Percentiles rank a stretch among this genome's conserved stretches.
These are phyloP conservation scores for Pyrocephalus nanus DNA, from an alignment of 2,797 vertebrate genomes.

Conservation along the genomic window DNA sequence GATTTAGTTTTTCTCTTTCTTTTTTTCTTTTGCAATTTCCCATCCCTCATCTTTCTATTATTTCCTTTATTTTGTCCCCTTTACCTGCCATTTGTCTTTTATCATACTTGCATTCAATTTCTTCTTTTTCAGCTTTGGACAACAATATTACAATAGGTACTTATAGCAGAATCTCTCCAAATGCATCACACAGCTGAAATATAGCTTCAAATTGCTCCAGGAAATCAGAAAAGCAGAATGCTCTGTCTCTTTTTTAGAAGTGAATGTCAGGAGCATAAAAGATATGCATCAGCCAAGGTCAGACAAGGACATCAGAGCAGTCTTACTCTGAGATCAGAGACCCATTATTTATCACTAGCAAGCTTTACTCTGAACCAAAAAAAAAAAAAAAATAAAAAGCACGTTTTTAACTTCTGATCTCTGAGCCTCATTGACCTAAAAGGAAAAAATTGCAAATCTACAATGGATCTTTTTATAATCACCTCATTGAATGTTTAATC, in stretches of 20 bases:
- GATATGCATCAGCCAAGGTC: not conserved
- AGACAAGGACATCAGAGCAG: not conserved
- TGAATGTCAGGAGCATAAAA: not conserved
- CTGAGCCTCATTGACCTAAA: not conserved
- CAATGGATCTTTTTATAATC: not conserved
- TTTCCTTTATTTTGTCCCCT: not conserved
- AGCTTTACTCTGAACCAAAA: not conserved
- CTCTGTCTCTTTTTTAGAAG: not conserved
- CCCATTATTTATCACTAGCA: not conserved
- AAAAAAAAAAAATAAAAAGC: not conserved
- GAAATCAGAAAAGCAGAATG: not conserved
- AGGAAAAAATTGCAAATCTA: not conserved
- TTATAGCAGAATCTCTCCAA: not conserved
- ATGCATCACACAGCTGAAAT: not conserved
- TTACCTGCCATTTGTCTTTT: not conserved
- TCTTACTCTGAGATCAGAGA: too few relatives aligned
- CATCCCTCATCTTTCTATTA: not conserved
- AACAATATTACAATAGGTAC: not conserved
- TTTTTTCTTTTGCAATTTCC: not conserved
- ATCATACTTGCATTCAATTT: not conserved
- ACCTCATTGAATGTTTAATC: not conserved
- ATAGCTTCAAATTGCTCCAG: not conserved
- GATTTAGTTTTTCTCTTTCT: not conserved
- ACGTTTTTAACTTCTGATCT: not conserved
- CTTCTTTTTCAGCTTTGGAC: not conserved